Percentiles rank a stretch among this genome's conserved stretches.
phyloP scores from a whole-genome alignment of 2,888 invertebrate genomes.

The Drosophila longiperda region DNA sequence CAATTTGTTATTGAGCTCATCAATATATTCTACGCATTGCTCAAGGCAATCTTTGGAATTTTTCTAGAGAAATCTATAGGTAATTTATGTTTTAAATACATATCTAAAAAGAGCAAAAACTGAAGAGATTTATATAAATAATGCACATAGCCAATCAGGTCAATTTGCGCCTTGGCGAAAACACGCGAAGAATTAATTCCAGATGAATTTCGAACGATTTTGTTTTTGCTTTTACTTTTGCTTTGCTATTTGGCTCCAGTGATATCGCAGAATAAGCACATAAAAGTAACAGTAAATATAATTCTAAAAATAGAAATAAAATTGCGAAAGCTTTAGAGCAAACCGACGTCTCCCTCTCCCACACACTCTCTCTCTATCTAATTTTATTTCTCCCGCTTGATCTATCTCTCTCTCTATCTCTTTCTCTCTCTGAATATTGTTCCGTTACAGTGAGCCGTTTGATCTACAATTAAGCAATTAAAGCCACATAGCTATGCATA shows the following conservation, averaged over 20 bases:
- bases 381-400: too few species aligned
- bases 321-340: conserved; percentile 15
- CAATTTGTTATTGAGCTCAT: not conserved
- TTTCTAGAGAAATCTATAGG: conserved; percentile 5
- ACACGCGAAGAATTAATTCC: conserved; percentile 51
- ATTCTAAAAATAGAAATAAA: conserved; percentile 58
- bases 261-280: conserved; percentile 14
- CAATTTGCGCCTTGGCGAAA: conserved; percentile 71
- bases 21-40: not conserved
- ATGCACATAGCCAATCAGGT: conserved; percentile 26
- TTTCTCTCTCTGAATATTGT: conserved; percentile 6
- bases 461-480: conserved; percentile 76
- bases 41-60: conserved; percentile 48
- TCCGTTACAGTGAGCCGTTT: conserved; percentile 50
- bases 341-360: conserved; percentile 6
- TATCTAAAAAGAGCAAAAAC: conserved; percentile 42
- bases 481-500: conserved; percentile 9
- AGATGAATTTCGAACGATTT: conserved; percentile 55
- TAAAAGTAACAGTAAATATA: conserved; percentile 62
- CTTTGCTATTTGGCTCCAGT: conserved; percentile 19
- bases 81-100: not conserved
- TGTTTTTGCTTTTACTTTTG: conserved; percentile 1
- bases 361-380: not conserved
- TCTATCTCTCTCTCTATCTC: not conserved
- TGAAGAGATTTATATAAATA: conserved; percentile 44